Evolutionary conservation across 2,113 vertebrate genomes (phyloP).

Genomic region (Arizona elegans): DNA sequence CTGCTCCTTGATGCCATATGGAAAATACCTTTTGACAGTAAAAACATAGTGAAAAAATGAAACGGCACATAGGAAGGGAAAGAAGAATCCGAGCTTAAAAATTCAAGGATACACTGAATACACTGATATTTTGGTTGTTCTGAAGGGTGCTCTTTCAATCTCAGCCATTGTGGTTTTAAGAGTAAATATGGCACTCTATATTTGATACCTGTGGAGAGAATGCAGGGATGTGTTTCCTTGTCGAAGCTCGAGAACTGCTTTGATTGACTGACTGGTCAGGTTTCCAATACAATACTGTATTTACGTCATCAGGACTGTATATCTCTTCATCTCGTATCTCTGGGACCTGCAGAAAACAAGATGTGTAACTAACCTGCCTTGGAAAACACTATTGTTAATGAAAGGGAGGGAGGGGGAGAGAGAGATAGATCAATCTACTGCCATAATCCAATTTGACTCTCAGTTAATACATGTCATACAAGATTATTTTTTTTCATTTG

Average conservation of each 20-base stretch:
- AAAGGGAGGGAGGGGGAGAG: background rate
- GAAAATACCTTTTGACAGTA: background rate
- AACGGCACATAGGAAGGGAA: background rate
- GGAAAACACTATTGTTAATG: background rate
- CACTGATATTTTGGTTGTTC: background rate
- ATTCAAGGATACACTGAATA: background rate
- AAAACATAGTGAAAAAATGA: background rate
- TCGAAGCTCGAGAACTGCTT: conserved; percentile 58
- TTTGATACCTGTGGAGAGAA: conserved; percentile 76
- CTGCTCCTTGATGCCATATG: background rate
- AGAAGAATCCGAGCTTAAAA: background rate
- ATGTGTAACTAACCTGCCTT: background rate
- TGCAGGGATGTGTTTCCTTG: conserved; percentile 77
- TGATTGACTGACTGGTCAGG: conserved; percentile 56
- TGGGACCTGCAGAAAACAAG: conserved; percentile 67
- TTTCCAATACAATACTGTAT: conserved; percentile 76
- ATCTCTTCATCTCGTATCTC: conserved; percentile 80
- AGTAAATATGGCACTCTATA: background rate
- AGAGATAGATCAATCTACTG: background rate
- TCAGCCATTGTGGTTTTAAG: background rate
- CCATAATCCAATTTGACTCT: background rate
- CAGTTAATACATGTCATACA: too few species aligned
- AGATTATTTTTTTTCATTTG: background rate
- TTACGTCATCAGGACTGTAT: conserved; percentile 70
- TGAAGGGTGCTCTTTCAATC: background rate